Evolutionary conservation across 2,888 invertebrate genomes (phyloP), one percentile per base, ranked within the genome.

Genomic region (Eumacrocentrus americanus): DNA sequence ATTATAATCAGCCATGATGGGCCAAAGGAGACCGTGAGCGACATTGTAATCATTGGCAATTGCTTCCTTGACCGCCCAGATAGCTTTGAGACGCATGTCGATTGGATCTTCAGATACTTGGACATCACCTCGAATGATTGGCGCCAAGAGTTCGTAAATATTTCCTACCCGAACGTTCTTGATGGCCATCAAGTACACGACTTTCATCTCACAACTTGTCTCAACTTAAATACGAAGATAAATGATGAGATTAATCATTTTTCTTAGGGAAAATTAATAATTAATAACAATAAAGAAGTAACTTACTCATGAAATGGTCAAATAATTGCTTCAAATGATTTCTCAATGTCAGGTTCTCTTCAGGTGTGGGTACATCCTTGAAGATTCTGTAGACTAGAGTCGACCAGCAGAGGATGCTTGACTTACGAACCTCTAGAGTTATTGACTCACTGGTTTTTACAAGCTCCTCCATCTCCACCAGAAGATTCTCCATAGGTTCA

Each of bases 111-210:
- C 70, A 1, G 70, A 63, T 12, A 70, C 50, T 2, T 64, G 29
- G 14, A 70, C 59, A 18, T 82, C 78, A 2, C 81, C 81, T 9
- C 71, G 72, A 6, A 84, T 76, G 0, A 82, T 76, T 0, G 83
- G 82, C 23, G 73, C 76, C 52, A 85, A 66, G 50, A 80, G 76
- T 46, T 80, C 74, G 22, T 80, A 64, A 23, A 81, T 76, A 20
- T 76, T 74, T 5, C 73, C 74, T 2, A 82, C 66, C 62, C 79
- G 75, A 35, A 84, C 79, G 69, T 85, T 85, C 40, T 72, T 76
- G 52, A 85, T 72, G 1, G 81, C 84, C 70, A 81, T 77, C 47
- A 84, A 64, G 67, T 82, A 83, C 14, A 82, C 61, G 64, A 83
- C 68, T 70, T 82, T 79, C 63, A 77, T 73, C 2, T 78, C 71